Base-by-base conservation (phyloP, 2,113 vertebrate genomes). In the Lipophrys pholis region DNA sequence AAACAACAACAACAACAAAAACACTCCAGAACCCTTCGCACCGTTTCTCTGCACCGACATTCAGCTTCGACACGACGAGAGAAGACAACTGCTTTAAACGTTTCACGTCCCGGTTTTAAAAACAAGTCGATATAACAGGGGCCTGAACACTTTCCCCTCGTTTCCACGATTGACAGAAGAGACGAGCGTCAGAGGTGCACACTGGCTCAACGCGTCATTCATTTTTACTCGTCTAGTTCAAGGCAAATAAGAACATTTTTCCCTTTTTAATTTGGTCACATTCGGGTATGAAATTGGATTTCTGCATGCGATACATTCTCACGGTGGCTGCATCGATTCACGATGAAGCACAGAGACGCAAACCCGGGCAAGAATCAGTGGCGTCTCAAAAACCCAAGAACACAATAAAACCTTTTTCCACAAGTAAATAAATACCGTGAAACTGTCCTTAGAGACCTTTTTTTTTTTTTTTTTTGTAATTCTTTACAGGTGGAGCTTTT, bases 181-280 rank as follows among this genome's bases (percentile, higher is more conserved):
- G 49, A 73, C n/a, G 10, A 5, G 36, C n/a, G 54, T 68, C 14
- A 50, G 55, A 65, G 35, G 41, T 67, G 8, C 6, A 4, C 46
- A 39, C 6, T n/a, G 64, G 50, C 42, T 6, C n/a, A 45, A 1
- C 30, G 39, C 15, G 53, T 35, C 11, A 74, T 14, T 45, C 2
- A 45, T 8, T 7, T 52, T 64, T 35, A 59, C 54, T 14, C 49
- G n/a, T 64, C 9, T 9, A n/a, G 14, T 35, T 76, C 57, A 69
- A 62, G 70, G 40, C 66, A 52, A 11, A 17, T 10, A 12, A 16
- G 11, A 58, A 54, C 10, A n/a, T 14, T 36, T 70, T 46, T 41
- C 65, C 62, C 77, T 10, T 36, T 10, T 36, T 5, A 10, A 8
- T 72, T 72, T 36, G 50, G 39, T 52, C 8, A 64, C 4, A 11